Conservation (phyloP, 2,888 invertebrate species). For the Lordiphosa fenestrarum region DNA sequence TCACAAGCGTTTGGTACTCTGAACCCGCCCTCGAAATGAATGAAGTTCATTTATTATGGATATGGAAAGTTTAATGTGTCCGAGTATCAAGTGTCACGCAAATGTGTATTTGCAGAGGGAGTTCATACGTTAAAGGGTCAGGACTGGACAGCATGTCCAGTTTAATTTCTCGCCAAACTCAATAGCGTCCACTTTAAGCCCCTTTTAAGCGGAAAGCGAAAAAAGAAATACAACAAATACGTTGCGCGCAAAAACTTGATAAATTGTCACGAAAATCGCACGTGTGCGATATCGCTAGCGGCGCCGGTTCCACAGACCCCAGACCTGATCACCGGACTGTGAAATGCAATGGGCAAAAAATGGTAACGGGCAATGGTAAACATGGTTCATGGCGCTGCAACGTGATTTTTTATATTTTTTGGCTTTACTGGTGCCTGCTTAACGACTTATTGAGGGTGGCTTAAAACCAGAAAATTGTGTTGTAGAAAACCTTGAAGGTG, state of each 20-base stretch:
- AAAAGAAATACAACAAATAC: slow-evolving; percentile 24
- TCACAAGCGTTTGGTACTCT: slow-evolving; percentile 66
- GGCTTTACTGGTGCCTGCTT: not conserved
- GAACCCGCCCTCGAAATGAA: slow-evolving; percentile 71
- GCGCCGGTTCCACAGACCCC: slow-evolving; percentile 49
- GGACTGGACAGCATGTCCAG: slow-evolving; percentile 34
- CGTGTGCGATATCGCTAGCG: slow-evolving; percentile 62
- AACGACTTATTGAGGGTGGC: not conserved
- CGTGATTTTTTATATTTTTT: slow-evolving; percentile 47
- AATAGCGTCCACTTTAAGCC: slow-evolving; percentile 27
- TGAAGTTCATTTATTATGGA: slow-evolving; percentile 5
- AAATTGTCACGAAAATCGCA: slow-evolving; percentile 74
- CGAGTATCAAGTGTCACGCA: slow-evolving; percentile 66
- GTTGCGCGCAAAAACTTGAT: slow-evolving; percentile 44
- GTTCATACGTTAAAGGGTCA: slow-evolving; percentile 55
- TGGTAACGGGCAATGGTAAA: slow-evolving; percentile 25
- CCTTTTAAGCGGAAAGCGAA: slow-evolving; percentile 30
- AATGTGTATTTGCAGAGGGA: slow-evolving; percentile 34
- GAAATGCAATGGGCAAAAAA: slow-evolving; percentile 58
- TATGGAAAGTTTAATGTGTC: slow-evolving; percentile 33
- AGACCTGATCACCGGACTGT: slow-evolving; percentile 73
- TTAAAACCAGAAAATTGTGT: not conserved
- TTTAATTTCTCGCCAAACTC: slow-evolving; percentile 51
- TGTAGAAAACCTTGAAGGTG: too few relatives aligned
- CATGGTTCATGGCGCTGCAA: slow-evolving; percentile 43